Percentiles rank a stretch among this genome's conserved stretches.
Conservation (phyloP, 2,113 vertebrate species). For the Phaethornis superciliosus region DNA sequence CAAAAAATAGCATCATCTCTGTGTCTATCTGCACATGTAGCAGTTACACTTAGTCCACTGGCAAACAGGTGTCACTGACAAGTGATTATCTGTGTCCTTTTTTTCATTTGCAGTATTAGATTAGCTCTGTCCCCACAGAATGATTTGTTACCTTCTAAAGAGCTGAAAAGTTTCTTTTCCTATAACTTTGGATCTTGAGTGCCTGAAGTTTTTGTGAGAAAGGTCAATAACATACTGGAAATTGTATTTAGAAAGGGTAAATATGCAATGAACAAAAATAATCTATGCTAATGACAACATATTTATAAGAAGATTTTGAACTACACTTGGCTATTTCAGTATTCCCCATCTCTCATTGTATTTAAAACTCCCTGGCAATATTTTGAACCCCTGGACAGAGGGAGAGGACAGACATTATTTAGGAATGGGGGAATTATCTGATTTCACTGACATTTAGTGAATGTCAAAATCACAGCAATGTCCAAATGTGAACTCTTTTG, state of each 20-base stretch:
- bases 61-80: neutral
- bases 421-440: constrained; percentile 29
- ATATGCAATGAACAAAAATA: constrained; percentile 38
- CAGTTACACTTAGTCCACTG: neutral
- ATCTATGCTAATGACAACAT: neutral
- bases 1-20: neutral
- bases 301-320: constrained; percentile 29
- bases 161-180: neutral
- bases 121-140: neutral
- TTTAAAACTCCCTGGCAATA: constrained; percentile 63
- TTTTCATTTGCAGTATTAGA: neutral
- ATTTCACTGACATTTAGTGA: constrained; percentile 48
- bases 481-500: constrained; percentile 27
- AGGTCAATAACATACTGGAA: neutral
- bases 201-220: neutral
- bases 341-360: constrained; percentile 37
- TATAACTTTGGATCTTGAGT: neutral
- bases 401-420: constrained; percentile 32
- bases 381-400: constrained; percentile 10
- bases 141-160: constrained; percentile 9
- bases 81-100: neutral
- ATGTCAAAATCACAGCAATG: constrained; percentile 42
- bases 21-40: neutral
- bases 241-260: neutral
- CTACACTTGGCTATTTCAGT: constrained; percentile 13